phyloP scores from a whole-genome alignment of 2,888 invertebrate genomes.

The Euzetes globulus region DNA sequence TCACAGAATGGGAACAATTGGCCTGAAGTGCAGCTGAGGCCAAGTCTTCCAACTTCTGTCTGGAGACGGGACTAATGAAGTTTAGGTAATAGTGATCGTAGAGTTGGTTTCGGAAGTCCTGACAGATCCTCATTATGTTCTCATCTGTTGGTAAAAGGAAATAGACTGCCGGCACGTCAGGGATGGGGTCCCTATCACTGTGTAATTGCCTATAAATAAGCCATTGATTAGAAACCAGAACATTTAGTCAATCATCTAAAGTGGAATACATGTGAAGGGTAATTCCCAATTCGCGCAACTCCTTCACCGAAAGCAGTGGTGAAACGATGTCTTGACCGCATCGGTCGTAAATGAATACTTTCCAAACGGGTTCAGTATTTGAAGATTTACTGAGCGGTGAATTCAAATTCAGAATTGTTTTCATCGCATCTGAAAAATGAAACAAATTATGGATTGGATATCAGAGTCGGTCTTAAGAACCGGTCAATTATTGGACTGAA shows the following conservation, averaged over 20 bases:
- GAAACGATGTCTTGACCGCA: conserved; percentile 97
- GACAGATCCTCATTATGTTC: conserved; percentile 85
- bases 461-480: not conserved
- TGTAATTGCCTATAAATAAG: conserved; percentile 44
- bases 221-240: not conserved
- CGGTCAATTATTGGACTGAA: conserved; percentile 1
- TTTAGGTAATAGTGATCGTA: conserved; percentile 95
- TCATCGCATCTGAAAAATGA: conserved; percentile 61
- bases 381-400: conserved; percentile 65
- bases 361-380: conserved; percentile 78
- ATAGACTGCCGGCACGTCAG: conserved; percentile 97
- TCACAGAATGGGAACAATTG: conserved; percentile 80
- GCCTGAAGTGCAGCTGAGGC: conserved; percentile 85
- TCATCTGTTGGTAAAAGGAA: conserved; percentile 94
- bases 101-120: conserved; percentile 60
- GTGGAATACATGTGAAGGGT: conserved; percentile 85
- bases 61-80: conserved; percentile 84
- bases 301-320: conserved; percentile 88
- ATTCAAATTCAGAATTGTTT: conserved; percentile 92
- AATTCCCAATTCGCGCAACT: conserved; percentile 88
- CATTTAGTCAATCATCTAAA: not conserved
- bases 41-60: conserved; percentile 88
- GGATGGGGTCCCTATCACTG: conserved; percentile 61
- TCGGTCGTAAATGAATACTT: conserved; percentile 89
- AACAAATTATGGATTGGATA: too few relatives aligned